phyloP scores from a whole-genome alignment of 2,797 vertebrate species.

The Epinephelus coioides region DNA sequence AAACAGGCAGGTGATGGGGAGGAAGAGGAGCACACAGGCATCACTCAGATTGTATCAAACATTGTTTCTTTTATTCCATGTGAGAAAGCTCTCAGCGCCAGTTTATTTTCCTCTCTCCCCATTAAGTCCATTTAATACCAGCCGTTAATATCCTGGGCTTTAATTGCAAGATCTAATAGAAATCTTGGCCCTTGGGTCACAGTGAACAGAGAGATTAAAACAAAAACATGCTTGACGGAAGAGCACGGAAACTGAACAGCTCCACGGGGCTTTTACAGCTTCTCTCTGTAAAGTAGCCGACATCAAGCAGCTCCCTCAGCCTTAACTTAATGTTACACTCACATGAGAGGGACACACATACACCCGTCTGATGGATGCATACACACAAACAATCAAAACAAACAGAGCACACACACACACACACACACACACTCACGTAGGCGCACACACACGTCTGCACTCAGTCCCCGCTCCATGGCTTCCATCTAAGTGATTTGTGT shows the following conservation, averaged over 20 bases:
- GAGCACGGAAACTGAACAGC: constrained; percentile 19
- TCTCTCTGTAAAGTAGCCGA: constrained; percentile 18
- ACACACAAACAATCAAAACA: constrained; percentile 32
- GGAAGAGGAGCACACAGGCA: constrained; percentile 22
- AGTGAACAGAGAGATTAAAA: constrained; percentile 52
- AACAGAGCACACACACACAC: constrained; percentile 14
- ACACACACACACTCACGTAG: background rate
- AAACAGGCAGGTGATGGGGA: constrained; percentile 36
- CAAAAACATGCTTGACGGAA: constrained; percentile 32
- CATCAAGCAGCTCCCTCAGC: constrained; percentile 34
- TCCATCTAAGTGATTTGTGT: constrained; percentile 82
- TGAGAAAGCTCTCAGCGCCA: constrained; percentile 31
- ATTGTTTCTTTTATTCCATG: constrained; percentile 27
- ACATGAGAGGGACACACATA: background rate
- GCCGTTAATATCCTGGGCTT: constrained; percentile 49
- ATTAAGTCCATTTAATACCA: constrained; percentile 61
- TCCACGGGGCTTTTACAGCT: constrained; percentile 24
- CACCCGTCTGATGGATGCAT: constrained; percentile 15
- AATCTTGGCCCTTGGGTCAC: constrained; percentile 49
- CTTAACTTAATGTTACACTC: constrained; percentile 11
- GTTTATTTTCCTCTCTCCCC: constrained; percentile 45
- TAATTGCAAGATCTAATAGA: constrained; percentile 61
- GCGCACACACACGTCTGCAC: constrained; percentile 5
- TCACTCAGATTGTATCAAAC: constrained; percentile 38
- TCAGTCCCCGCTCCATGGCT: constrained; percentile 38